Evolutionary conservation across 2,888 invertebrate genomes (phyloP), one percentile per base, ranked within the genome.

Genomic region (Colletes collaris): DNA sequence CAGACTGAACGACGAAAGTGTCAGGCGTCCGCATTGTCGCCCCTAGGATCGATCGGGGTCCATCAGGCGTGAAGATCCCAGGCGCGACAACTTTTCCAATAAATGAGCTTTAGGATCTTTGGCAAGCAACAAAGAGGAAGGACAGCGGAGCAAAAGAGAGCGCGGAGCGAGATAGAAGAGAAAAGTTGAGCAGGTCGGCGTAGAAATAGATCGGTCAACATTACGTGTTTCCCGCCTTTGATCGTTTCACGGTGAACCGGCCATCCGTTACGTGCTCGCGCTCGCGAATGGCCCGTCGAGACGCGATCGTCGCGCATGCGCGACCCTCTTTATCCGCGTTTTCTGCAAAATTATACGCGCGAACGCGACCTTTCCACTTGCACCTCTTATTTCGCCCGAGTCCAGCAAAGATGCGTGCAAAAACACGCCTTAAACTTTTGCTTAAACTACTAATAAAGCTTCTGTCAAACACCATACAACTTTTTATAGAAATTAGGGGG

Each of bases 241-340:
- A 90, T 89, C 89, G 87, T 89, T 89, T 90, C 86, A 89, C 88
- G 89, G 86, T 86, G 87, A 86, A 90, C 87, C 86, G 81, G 62
- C 68, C 66, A 67, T 49, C 67, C 49, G 56, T 13, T 56, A 49
- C 37, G 46, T 46, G 27, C 49, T 46, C 58, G 56, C 56, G 56
- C 55, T 46, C 55, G 27, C 46, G 62, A 44, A 55, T 53, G 52
- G 56, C 44, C 55, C 40, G 62, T 27, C 46, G 44, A 4, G 60
- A 16, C 16, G 16, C 16, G 16, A 0, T 16, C 16, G 16, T 16
- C 16, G 16, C 16, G 16, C 16, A 16, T 16, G 60, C 44, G 19
- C 19, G 62, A 62, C 46, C 27, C 50, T 50, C 13, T 50, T n/a
- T n/a, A 13, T 5, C 50, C 50, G 10, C 44, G 50, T 13, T n/a